Conservation (phyloP, 2,113 vertebrate species). For the Hippopotamus amphibius region DNA sequence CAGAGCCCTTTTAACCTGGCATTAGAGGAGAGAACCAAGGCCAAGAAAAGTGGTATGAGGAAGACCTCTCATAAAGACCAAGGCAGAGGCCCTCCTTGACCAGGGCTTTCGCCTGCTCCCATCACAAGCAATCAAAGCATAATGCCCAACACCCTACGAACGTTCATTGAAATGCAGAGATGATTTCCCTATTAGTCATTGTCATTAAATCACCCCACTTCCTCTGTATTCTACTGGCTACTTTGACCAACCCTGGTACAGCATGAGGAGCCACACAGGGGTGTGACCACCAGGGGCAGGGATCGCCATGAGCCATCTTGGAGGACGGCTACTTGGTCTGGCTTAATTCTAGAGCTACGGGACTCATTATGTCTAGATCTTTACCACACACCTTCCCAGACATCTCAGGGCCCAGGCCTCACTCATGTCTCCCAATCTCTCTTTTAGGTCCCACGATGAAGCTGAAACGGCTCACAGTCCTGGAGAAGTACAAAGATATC, state of each 20-base stretch:
- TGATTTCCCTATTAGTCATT: neutral
- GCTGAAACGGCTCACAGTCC: slow-evolving; percentile 88
- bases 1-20: neutral
- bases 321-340: neutral
- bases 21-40: neutral
- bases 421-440: neutral
- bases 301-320: neutral
- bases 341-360: neutral
- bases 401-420: neutral
- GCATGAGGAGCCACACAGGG: neutral
- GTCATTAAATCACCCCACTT: neutral
- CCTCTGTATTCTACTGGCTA: neutral
- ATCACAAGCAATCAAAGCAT: neutral
- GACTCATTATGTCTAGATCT: neutral
- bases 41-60: neutral
- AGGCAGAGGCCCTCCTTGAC: neutral
- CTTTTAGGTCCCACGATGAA: slow-evolving; percentile 94
- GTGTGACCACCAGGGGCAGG: neutral
- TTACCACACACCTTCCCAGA: neutral
- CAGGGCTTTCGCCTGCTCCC: accelerated
- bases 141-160: neutral
- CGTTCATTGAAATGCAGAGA: neutral
- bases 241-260: neutral
- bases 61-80: neutral
- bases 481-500: slow-evolving; percentile 89